phyloP scores from a whole-genome alignment of 2,113 vertebrate genomes.

The Clarias batrachus region DNA sequence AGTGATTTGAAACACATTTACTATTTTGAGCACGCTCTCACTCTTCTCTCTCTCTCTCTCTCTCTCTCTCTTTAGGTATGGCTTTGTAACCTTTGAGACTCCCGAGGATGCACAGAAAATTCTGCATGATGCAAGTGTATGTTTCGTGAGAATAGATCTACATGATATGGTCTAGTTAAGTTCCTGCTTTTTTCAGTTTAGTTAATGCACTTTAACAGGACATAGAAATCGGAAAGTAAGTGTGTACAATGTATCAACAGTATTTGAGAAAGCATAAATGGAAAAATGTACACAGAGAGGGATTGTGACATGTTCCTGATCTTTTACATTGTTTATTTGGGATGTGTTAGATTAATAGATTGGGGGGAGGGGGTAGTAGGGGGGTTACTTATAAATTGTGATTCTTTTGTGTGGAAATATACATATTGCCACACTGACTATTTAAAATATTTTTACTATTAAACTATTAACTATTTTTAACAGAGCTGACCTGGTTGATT shows the following conservation, averaged over 20 bases:
- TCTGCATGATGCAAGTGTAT: constrained; percentile 77
- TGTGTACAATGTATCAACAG: background rate
- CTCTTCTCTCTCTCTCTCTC: background rate
- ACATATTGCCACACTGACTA: no score
- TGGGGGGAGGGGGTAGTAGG: no score
- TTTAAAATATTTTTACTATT: no score
- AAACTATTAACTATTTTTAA: no score
- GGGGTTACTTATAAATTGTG: no score
- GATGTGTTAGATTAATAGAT: background rate
- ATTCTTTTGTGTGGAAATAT: no score
- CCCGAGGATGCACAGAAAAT: constrained; percentile 84
- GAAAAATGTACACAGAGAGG: background rate
- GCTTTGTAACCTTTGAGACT: constrained; percentile 86
- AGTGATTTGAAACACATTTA: background rate
- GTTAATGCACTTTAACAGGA: background rate
- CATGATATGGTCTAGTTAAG: background rate
- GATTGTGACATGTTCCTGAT: background rate
- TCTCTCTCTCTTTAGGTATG: constrained; percentile 73
- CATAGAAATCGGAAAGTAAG: background rate
- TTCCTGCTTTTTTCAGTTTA: background rate
- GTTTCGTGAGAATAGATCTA: background rate
- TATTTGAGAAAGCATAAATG: background rate
- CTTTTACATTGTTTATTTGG: background rate
- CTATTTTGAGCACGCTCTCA: background rate
- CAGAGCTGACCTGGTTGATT: no score